phyloP scores from a whole-genome alignment of 2,888 invertebrate species.

The Ariolimax columbianus region DNA sequence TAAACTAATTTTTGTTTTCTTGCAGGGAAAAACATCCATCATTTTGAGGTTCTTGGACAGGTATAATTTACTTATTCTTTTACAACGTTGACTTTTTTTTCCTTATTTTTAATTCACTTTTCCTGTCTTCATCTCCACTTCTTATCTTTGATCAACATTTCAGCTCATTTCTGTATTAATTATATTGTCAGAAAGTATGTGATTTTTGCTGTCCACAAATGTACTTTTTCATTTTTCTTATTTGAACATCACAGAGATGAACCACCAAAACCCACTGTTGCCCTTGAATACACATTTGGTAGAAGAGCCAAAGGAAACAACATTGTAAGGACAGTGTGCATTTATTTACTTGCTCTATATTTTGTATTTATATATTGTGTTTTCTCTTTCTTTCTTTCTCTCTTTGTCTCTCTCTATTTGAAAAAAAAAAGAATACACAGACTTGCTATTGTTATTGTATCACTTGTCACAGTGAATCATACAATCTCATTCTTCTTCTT shows the following conservation, averaged over 20 bases:
- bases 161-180: background rate
- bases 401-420: background rate
- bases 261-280: constrained; percentile 86
- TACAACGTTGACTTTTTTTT: background rate
- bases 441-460: too few relatives aligned
- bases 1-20: constrained; percentile 27
- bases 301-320: constrained; percentile 81
- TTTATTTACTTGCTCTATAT: background rate
- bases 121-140: background rate
- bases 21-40: constrained; percentile 87
- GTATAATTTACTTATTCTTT: constrained; percentile 56
- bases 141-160: background rate
- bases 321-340: constrained; percentile 73
- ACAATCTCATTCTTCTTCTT: too few relatives aligned
- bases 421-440: too few relatives aligned
- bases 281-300: constrained; percentile 91
- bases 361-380: background rate
- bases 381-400: background rate
- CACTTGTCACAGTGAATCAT: too few relatives aligned
- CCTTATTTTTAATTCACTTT: background rate
- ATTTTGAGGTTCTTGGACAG: constrained; percentile 89
- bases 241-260: constrained; percentile 81
- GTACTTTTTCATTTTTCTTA: background rate
- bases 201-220: background rate
- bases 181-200: background rate